Percentiles rank a stretch among this genome's conserved stretches.
Conservation (phyloP, 35 echinoderm and acorn worm species). For the Strongylocentrotus purpuratus region DNA sequence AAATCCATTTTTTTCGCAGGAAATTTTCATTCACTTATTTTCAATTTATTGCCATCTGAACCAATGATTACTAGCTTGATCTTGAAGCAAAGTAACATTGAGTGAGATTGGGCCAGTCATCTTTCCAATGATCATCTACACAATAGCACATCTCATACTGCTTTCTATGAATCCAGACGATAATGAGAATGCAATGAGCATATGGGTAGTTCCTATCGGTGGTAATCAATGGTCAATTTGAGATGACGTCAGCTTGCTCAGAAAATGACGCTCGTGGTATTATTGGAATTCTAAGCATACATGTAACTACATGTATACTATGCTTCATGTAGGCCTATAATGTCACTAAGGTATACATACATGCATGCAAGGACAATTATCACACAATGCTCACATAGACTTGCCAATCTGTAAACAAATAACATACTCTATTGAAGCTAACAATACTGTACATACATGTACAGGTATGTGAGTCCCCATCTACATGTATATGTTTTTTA, state of each 20-base stretch:
- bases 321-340: not conserved
- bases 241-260: not conserved
- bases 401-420: not conserved
- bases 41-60: too few species aligned
- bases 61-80: too few species aligned
- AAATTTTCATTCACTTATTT: too few species aligned
- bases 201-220: not conserved
- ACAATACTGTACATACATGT: not conserved
- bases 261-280: not conserved
- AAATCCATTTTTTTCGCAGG: too few species aligned
- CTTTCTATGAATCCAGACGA: not conserved
- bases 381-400: not conserved
- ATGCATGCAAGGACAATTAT: not conserved
- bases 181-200: conserved; percentile 9
- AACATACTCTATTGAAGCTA: not conserved
- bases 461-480: too few species aligned
- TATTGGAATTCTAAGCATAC: not conserved
- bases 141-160: not conserved
- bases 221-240: conserved; percentile 17
- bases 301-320: not conserved
- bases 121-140: not conserved
- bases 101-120: not conserved
- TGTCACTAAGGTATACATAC: not conserved
- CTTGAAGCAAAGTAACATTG: not conserved
- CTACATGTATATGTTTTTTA: not conserved